phyloP scores from a whole-genome alignment of 2,113 vertebrate species.

The Pagrus major region DNA sequence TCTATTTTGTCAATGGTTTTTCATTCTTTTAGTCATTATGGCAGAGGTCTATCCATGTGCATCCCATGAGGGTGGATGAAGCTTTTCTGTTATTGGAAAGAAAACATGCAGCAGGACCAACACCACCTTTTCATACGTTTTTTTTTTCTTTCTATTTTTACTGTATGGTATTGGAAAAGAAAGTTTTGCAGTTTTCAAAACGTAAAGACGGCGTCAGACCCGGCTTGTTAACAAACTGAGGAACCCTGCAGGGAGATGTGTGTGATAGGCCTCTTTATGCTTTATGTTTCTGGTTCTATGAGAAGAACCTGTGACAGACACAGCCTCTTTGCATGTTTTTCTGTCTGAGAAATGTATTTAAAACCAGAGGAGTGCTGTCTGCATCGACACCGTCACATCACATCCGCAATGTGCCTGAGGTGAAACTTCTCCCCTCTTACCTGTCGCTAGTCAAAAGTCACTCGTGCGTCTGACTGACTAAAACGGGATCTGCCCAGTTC shows the following conservation, averaged over 20 bases:
- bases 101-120: conserved; percentile 1
- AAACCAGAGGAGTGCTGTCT: conserved; percentile 24
- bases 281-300: conserved; percentile 50
- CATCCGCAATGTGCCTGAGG: conserved; percentile 8
- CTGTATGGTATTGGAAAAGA: conserved; percentile 3
- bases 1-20: conserved; percentile 22
- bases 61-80: conserved; percentile 16
- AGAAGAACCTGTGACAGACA: conserved; percentile 52
- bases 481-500: conserved; percentile 35
- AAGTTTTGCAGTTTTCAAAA: conserved; percentile 56
- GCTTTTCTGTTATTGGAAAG: conserved; percentile 9
- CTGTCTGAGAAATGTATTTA: conserved; percentile 43
- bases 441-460: conserved; percentile 44
- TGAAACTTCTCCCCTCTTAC: conserved; percentile 40
- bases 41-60: conserved; percentile 21
- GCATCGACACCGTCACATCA: conserved; percentile 17
- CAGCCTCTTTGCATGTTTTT: conserved; percentile 48
- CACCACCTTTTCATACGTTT: background rate
- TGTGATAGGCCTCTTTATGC: conserved; percentile 39
- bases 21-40: conserved; percentile 41
- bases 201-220: conserved; percentile 54
- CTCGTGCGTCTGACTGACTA: conserved; percentile 21
- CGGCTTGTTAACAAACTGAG: conserved; percentile 36
- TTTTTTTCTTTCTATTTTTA: too few species aligned
- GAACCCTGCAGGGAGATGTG: conserved; percentile 35